Conservation (phyloP, 1,140 invertebrate genomes). For the Macrotrachela quadricornifera region DNA sequence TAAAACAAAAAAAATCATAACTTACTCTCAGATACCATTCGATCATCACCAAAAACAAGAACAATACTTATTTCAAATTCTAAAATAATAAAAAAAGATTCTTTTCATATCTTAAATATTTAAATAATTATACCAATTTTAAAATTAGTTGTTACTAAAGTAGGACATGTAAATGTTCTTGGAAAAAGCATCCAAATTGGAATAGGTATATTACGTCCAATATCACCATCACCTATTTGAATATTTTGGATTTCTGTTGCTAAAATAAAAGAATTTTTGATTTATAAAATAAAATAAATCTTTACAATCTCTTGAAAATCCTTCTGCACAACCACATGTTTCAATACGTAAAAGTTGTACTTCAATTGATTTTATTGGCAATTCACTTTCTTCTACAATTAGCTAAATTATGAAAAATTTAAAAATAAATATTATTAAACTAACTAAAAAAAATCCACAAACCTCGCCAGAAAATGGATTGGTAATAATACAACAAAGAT, state of each 20-base stretch:
- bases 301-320: conserved; percentile 70
- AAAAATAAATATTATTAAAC: conserved; percentile 9
- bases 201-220: conserved; percentile 52
- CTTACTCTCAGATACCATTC: conserved; percentile 63
- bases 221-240: conserved; percentile 79
- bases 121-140: conserved; percentile 62
- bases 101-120: not conserved
- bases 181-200: conserved; percentile 90
- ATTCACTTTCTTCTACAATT: conserved; percentile 48
- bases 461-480: conserved; percentile 71
- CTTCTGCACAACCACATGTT: conserved; percentile 81
- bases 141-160: conserved; percentile 67
- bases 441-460: conserved; percentile 10
- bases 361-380: conserved; percentile 72
- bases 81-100: conserved; percentile 22
- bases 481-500: conserved; percentile 53
- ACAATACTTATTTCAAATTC: conserved; percentile 89
- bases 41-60: conserved; percentile 72
- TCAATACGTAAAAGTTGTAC: conserved; percentile 78
- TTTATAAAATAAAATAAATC: conserved; percentile 2
- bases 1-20: no score
- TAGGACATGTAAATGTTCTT: conserved; percentile 76
- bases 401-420: conserved; percentile 32
- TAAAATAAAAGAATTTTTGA: conserved; percentile 26
- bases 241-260: conserved; percentile 94